Base-by-base conservation (phyloP, 2,888 invertebrate species). In the Thyatira batis region DNA sequence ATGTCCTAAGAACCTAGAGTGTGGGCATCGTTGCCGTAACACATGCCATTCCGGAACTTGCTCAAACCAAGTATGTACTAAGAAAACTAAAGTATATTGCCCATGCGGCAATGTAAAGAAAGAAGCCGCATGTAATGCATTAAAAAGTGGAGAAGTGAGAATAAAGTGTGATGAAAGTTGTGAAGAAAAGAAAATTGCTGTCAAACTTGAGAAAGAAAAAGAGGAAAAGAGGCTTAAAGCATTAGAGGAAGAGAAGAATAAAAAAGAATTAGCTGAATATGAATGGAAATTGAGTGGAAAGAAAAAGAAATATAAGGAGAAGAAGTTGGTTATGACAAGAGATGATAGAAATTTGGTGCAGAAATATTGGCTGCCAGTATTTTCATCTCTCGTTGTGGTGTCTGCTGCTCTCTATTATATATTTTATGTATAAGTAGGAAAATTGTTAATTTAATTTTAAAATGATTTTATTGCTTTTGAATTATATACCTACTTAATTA, bases 1-100 rank as follows among this genome's bases (percentile, higher is more conserved):
- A 61, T 98, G 98, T 76, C 95, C 97, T 0, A 96, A 95, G 88
- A 95, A 97, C 95, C 94, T 96, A 78, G 82, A 94, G 6, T 98
- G 98, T 85, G 96, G 97, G 0, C 98, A 98, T 85, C 94, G 96
- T 6, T 97, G 97, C 78, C 88, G 93, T 30, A 89, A 94, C 6
- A 90, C 92, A 44, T 97, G 97, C 68, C 97, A 97, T 76, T 87
- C 94, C 0, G 96, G 96, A 0, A 71, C 81, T 0, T 98, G 97
- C 75, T 93, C 93, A 0, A 92, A 93, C 60, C 94, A 95, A 58
- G 79, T 87, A 0, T 98, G 98, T 77, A 94, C 93, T 53, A 96
- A 96, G 75, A 97, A 96, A 80, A 94, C 97, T 0, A 96, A 96
- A 80, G 84, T 97, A 0, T 92, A 93, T 54, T 98, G 98, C 70